Base-by-base conservation (phyloP, 2,113 vertebrate genomes). In the Lophochroa leadbeateri region DNA sequence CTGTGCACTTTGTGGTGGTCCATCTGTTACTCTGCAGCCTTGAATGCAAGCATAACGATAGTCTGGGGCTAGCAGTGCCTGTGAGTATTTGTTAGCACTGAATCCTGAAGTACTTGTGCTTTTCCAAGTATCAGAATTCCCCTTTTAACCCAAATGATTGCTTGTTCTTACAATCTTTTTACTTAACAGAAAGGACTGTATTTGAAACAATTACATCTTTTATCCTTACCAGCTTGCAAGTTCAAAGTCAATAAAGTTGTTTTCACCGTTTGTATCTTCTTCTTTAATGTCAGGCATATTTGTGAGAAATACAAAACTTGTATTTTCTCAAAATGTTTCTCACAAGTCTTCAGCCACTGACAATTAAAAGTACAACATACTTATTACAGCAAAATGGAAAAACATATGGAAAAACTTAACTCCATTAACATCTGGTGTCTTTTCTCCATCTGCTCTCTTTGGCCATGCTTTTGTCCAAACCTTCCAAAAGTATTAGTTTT, bases 351-450 rank as follows among this genome's bases (percentile, higher is more conserved):
- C 61, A 90, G 60, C 93, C 81, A 81, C 83, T 82, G 92, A 88
- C 85, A 95, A 94, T 94, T 97, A 93, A 97, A 97, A 97, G 79
- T 94, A 90, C 96, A 96, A 89, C 95, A 96, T 96, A 97, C 94
- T 97, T 97, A 92, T 77, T 96, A 91, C 29, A 91, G 86, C 31
- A 24, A 86, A 97, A 92, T 4, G 43, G 96, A 92, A 97, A 97
- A 98, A 89, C 97, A 97, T 98, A 97, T 95, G 97, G 97, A 97
- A 95, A 96, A 95, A 71, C 95, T 72, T 91, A 96, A 93, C 88
- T 72, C 3, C 79, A 43, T 97, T 97, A 96, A 94, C 98, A 97
- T 97, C 98, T 98, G 98, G 82, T 65, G 78, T 88, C 79, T 84
- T 78, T 91, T 88, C 82, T 85, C 97, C 98, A 96, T 98, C 98